Evolutionary conservation across 1,140 invertebrate species (phyloP).

Genomic region (Saccostrea echinata): DNA sequence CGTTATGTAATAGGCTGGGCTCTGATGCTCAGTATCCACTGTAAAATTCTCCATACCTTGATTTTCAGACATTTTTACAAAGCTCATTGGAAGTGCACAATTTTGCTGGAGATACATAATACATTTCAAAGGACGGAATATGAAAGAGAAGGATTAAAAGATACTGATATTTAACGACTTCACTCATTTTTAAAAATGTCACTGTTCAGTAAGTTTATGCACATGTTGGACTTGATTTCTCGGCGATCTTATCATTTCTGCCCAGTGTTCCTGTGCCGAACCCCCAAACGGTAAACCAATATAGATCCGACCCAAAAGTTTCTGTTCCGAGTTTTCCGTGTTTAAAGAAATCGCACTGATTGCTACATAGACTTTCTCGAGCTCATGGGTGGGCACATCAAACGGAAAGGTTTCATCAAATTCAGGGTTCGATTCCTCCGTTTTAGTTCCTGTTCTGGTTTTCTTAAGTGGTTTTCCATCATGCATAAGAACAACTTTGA

Average conservation of each 20-base stretch:
- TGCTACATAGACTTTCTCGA: conserved; percentile 91
- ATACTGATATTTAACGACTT: not conserved
- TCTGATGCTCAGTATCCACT: too few relatives aligned
- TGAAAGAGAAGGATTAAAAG: not conserved
- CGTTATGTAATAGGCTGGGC: too few relatives aligned
- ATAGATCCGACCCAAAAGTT: conserved; percentile 67
- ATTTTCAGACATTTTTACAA: too few relatives aligned
- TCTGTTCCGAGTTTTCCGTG: conserved; percentile 83
- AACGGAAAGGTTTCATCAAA: conserved; percentile 83
- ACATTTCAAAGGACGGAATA: not conserved
- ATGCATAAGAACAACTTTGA: conserved; percentile 82
- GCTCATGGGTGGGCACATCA: conserved; percentile 84
- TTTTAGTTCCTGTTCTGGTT: conserved; percentile 82
- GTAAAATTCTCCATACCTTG: too few relatives aligned
- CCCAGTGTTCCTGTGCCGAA: conserved; percentile 66
- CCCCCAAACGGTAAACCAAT: conserved; percentile 67
- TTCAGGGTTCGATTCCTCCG: conserved; percentile 81
- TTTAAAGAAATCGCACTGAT: conserved; percentile 97
- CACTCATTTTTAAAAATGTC: not conserved
- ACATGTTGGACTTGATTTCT: conserved; percentile 68
- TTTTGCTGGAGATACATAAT: too few relatives aligned
- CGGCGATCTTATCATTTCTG: conserved; percentile 68
- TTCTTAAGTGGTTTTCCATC: conserved; percentile 82
- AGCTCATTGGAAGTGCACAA: too few relatives aligned
- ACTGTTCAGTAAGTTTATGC: conserved; percentile 56